Conservation (phyloP, 2,888 invertebrate genomes). For the Phymatocera aterrima region DNA sequence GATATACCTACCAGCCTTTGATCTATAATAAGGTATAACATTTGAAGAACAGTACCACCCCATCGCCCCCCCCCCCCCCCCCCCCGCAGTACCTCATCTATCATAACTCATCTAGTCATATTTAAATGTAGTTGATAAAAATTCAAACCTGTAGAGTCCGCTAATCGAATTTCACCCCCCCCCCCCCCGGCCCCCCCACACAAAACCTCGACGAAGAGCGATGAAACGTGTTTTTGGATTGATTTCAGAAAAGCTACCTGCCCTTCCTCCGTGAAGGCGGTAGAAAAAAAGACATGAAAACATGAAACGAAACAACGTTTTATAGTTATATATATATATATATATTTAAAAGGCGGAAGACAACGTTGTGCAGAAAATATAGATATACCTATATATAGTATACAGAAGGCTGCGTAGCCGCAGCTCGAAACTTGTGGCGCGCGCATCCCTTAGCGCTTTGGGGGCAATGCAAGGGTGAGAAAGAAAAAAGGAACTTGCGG, state of each 20-base stretch:
- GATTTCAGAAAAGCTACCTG: background rate
- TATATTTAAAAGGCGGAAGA: constrained; percentile 10
- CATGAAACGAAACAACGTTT: background rate
- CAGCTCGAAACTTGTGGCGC: constrained; percentile 33
- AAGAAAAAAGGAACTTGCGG: constrained; percentile 51
- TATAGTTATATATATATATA: constrained; percentile 13
- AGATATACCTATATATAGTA: background rate
- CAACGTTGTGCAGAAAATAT: background rate
- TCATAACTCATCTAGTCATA: no score
- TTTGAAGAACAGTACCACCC: background rate
- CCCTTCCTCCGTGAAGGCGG: background rate
- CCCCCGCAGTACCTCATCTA: no score
- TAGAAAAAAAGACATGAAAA: background rate
- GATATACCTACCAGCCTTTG: background rate
- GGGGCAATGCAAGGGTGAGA: constrained; percentile 49
- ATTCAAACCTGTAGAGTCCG: no score
- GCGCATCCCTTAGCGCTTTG: constrained; percentile 29
- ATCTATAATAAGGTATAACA: background rate
- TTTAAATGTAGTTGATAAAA: no score
- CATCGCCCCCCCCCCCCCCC: no score
- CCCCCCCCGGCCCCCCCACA: no score
- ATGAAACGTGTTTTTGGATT: no score
- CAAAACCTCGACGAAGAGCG: no score
- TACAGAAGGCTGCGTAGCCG: background rate
- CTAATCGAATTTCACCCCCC: no score